Conservation (phyloP, 2,888 invertebrate genomes). For the Antheraea assamensis region DNA sequence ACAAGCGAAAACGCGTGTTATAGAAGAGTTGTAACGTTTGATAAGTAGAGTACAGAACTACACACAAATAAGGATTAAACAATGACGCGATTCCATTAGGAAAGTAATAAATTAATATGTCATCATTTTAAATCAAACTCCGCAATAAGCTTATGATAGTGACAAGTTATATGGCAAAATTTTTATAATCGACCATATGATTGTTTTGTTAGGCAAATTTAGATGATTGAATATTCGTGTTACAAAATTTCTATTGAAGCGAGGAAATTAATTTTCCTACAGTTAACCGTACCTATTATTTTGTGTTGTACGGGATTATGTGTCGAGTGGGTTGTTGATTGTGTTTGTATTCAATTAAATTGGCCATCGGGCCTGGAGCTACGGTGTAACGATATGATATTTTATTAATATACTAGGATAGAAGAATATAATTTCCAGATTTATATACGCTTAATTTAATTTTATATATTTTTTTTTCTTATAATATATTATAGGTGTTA, state of each 20-base stretch:
- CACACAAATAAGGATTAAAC: no score
- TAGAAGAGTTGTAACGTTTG: no score
- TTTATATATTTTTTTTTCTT: background rate
- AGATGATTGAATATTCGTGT: background rate
- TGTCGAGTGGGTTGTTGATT: slow-evolving; percentile 33
- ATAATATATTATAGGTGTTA: no score
- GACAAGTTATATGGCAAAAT: background rate
- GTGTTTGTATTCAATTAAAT: slow-evolving; percentile 53
- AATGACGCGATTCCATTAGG: no score
- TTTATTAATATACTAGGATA: background rate
- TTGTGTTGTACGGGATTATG: slow-evolving; percentile 28
- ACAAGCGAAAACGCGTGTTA: no score
- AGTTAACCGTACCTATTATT: slow-evolving; percentile 12
- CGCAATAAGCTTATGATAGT: no score
- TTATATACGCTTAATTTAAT: background rate
- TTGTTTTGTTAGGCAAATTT: background rate
- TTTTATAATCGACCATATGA: background rate
- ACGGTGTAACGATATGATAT: background rate
- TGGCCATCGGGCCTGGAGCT: slow-evolving; percentile 24
- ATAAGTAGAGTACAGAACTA: no score
- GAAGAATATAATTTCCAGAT: background rate
- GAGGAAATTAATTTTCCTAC: slow-evolving; percentile 18
- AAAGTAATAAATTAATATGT: no score
- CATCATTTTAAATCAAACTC: no score
- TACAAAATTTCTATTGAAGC: slow-evolving; percentile 26